Conservation (phyloP, 2,797 vertebrate genomes). For the Morelia viridis region DNA sequence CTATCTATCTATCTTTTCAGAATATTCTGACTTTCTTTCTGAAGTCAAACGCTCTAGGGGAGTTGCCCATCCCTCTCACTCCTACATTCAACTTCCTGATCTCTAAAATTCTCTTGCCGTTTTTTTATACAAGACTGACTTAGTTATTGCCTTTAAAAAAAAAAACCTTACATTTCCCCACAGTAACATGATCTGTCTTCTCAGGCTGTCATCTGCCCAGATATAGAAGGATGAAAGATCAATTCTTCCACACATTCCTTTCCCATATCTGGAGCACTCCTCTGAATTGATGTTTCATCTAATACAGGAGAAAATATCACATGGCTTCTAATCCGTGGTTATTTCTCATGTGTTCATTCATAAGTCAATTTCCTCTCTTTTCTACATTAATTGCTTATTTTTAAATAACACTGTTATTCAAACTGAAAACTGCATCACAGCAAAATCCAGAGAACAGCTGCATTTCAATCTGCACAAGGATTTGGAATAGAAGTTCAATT, state of each 20-base stretch:
- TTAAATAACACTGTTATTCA: neutral
- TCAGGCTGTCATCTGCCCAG: neutral
- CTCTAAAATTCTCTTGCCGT: neutral
- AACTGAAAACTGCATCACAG: neutral
- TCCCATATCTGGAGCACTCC: neutral
- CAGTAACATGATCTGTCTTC: neutral
- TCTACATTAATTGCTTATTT: neutral
- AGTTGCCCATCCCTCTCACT: neutral
- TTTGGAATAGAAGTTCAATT: neutral
- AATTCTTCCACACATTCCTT: neutral
- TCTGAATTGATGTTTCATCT: neutral
- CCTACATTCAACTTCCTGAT: neutral
- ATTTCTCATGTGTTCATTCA: neutral
- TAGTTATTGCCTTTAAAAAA: neutral
- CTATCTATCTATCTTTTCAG: neutral
- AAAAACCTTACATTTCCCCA: neutral
- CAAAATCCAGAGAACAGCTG: neutral
- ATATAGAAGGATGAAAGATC: neutral
- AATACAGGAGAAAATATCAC: neutral
- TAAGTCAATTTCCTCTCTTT: neutral
- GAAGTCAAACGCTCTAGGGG: neutral
- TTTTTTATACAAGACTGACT: neutral
- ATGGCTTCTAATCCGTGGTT: neutral
- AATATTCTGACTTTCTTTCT: neutral
- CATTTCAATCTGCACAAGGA: neutral